These are phyloP conservation scores for Crypturellus tataupa DNA, from an alignment of 2,797 vertebrate genomes.

Conservation along the genomic window DNA sequence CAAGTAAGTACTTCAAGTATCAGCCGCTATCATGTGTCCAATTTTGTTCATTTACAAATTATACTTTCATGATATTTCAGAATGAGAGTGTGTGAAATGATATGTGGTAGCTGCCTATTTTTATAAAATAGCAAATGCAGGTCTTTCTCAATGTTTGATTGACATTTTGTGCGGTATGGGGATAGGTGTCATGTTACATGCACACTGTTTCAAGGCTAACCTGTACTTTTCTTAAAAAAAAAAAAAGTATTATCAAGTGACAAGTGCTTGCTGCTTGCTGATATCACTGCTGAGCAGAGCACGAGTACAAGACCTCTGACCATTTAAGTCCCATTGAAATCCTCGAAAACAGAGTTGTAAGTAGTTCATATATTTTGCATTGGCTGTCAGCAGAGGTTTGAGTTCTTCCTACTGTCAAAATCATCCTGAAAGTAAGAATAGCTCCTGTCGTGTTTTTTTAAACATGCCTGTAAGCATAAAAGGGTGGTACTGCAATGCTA, in stretches of 20 bases:
- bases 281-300: background rate
- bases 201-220: background rate
- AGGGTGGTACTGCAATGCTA: background rate
- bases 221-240: background rate
- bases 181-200: background rate
- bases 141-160: background rate
- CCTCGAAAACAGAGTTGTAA: conserved; percentile 26
- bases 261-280: background rate
- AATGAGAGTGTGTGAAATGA: background rate
- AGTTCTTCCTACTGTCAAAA: conserved; percentile 41
- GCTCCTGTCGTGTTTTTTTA: background rate
- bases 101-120: background rate
- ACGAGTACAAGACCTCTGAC: background rate
- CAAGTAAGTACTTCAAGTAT: conserved; percentile 87
- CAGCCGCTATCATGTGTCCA: background rate
- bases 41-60: background rate
- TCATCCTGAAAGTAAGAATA: background rate
- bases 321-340: conserved; percentile 14
- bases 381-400: background rate
- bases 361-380: conserved; percentile 4
- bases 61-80: background rate
- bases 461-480: background rate
- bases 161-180: background rate
- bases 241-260: background rate
- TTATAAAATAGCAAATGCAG: background rate